Conservation (phyloP, 2,888 invertebrate species). For the Lumbricus terrestris region DNA sequence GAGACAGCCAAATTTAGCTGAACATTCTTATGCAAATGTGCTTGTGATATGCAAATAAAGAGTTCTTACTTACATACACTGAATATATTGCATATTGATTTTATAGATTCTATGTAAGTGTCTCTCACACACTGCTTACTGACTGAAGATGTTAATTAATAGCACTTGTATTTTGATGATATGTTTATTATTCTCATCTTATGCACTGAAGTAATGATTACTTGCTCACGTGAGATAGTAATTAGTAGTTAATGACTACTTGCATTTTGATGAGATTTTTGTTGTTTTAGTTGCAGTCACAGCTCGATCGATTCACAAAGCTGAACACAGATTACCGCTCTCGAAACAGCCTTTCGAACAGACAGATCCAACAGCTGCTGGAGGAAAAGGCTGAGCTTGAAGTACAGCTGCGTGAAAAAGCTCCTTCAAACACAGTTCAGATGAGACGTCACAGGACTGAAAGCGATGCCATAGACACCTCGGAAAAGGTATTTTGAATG, state of each 20-base stretch:
- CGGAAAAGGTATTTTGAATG: neutral
- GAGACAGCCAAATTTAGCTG: neutral
- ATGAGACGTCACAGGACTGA: neutral
- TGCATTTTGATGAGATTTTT: neutral
- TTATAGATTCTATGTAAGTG: no score
- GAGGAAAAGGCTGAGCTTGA: neutral
- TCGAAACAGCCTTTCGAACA: neutral
- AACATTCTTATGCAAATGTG: no score
- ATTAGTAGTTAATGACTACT: no score
- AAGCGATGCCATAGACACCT: neutral
- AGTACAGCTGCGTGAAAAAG: neutral
- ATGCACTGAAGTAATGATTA: neutral
- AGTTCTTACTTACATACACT: no score
- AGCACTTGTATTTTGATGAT: no score
- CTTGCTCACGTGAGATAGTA: no score
- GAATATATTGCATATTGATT: no score
- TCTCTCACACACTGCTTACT: no score
- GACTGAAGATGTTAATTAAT: no score
- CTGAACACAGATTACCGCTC: neutral
- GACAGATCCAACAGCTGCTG: neutral
- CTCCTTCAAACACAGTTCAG: neutral
- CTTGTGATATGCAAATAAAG: no score
- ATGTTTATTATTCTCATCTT: no score
- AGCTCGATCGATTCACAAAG: slow-evolving; percentile 5
- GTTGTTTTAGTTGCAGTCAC: neutral